Evolutionary conservation across 2,797 vertebrate species (phyloP), one percentile per base, ranked within the genome.

Genomic region (Sebastiscus albofasciatus): DNA sequence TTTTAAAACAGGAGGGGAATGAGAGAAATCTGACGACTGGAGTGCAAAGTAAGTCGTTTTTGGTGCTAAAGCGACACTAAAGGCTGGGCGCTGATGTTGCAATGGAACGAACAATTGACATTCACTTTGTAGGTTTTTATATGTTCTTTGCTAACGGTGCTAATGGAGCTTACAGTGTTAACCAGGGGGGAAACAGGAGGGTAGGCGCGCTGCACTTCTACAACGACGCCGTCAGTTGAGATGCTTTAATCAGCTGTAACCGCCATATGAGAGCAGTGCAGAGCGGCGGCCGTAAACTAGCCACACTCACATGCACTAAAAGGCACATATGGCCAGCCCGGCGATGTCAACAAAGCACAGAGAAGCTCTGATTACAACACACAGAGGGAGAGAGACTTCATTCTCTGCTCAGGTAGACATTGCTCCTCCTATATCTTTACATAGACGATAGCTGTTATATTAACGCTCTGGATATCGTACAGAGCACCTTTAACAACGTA

Each of bases 81-180:
- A 67, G 26, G 65, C 39, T 42, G 39, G 39, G 14, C 14, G 39
- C 39, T 42, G 39, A 42, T 42, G 39, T 42, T 42, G 14, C 39
- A 42, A 42, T 16, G 14, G 13, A 42, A 42, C 14, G 14, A 42
- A 42, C 39, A 42, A 16, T 16, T 42, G 39, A 42, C 39, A 14
- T 42, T 42, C 14, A 42, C 39, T 42, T 42, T 14, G 16, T 16
- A 6, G 39, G 24, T 24, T 24, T 24, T 24, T 42, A 42, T 42
- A 14, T 16, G 39, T 0, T 42, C 39, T 42, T 42, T 42, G 0
- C 0, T 14, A 27, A 58, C 55, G 0, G 36, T 24, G 22, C 12
- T 24, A 56, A 56, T 14, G 14, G 39, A 42, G 14, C 39, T 42
- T 14, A 42, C 55, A 3, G 22, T 26, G 24, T 56, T 14, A 4